Evolutionary conservation across 2,113 vertebrate species (phyloP), one percentile per base, ranked within the genome.

Genomic region (Regulus satrapa): DNA sequence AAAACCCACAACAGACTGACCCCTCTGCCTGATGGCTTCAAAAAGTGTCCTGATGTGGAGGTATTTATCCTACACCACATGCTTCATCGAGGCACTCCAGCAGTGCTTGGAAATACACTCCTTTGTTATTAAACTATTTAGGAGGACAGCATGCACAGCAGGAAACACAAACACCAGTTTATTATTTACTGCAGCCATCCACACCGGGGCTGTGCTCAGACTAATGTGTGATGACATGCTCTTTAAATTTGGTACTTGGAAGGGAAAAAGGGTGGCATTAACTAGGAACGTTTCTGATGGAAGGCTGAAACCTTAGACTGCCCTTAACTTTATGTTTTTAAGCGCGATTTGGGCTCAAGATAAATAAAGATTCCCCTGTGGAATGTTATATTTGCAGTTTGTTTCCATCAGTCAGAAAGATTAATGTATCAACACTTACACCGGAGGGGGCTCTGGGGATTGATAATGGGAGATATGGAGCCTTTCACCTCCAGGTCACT

Each of bases 1-100:
- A 98, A 98, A 98, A 98, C 21, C 55, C 46, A 49, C 96, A 92
- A 62, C 98, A 97, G 95, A 48, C 98, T 98, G 98, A 98, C 98
- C 98, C 98, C 94, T 98, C 95, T 98, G 97, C 97, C 92, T 97
- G 97, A 97, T 97, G 97, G 97, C 96, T 98, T 97, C 97, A 96
- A 97, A 95, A 97, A 98, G 97, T 97, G 92, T 98, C 96, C 97
- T 98, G 95, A 96, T 97, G 94, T 97, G 87, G 91, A 97, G 96
- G 97, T 97, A 98, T 98, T 97, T 97, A 95, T 95, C 95, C 96
- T 96, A 68, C 74, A 66, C 88, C 93, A 77, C 96, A 82, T 43
- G 95, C 85, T 97, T 96, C 89, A 95, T 97, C 52, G 41, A 91
- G 95, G 95, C 91, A 93, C 92, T 96, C 92, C 93, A 78, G 88